phyloP scores from a whole-genome alignment of 2,888 invertebrate genomes.

The Arctia plantaginis region DNA sequence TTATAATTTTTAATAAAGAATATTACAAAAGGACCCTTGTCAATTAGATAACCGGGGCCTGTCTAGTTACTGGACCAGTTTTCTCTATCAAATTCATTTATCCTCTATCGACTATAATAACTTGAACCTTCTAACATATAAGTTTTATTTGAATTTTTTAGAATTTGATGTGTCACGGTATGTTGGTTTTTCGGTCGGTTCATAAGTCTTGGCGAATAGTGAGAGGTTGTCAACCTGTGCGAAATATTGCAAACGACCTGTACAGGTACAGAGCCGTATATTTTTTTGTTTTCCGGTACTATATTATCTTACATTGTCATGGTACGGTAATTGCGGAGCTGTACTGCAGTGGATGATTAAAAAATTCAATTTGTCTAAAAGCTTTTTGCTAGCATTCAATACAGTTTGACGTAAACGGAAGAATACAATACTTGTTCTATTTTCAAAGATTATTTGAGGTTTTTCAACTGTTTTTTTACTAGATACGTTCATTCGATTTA shows the following conservation, averaged over 20 bases:
- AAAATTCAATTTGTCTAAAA: conserved; percentile 39
- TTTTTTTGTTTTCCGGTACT: conserved; percentile 45
- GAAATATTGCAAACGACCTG: conserved; percentile 49
- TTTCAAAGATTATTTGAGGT: conserved; percentile 1
- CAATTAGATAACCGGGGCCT: conserved; percentile 38
- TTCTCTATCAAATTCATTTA: conserved; percentile 42
- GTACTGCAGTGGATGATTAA: conserved; percentile 20
- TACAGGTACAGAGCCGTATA: conserved; percentile 34
- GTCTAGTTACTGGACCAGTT: conserved; percentile 36
- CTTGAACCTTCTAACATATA: conserved; percentile 19
- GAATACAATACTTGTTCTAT: conserved; percentile 5
- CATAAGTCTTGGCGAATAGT: conserved; percentile 49
- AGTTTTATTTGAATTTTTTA: conserved; percentile 22
- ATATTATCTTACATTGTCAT: conserved; percentile 26
- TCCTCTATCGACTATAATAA: conserved; percentile 28
- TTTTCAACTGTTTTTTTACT: not conserved
- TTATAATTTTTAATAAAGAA: conserved; percentile 24
- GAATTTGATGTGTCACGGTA: conserved; percentile 32
- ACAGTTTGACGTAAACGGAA: conserved; percentile 7
- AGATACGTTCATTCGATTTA: not conserved
- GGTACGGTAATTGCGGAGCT: conserved; percentile 23
- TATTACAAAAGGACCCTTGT: conserved; percentile 31
- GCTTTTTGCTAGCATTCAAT: conserved; percentile 21
- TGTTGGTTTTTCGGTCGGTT: conserved; percentile 33
- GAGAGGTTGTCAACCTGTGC: conserved; percentile 44